These are phyloP conservation scores for Lagocephalus sceleratus DNA, from an alignment of 2,797 vertebrate genomes.

Conservation along the genomic window DNA sequence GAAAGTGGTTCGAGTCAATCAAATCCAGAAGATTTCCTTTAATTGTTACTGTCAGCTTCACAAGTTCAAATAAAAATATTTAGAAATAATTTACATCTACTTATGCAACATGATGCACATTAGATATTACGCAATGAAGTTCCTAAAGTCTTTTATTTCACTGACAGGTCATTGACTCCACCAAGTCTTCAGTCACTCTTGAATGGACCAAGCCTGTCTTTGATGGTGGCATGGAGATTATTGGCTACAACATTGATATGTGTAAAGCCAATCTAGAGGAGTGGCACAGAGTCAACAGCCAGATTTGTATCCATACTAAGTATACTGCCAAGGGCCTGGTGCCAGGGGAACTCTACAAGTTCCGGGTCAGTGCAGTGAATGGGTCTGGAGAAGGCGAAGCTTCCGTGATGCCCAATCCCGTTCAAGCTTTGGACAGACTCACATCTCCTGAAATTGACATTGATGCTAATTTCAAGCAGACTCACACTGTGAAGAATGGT, in stretches of 20 bases:
- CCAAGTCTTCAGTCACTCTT: conserved; percentile 90
- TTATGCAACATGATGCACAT: too few species aligned
- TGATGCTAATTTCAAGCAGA: conserved; percentile 95
- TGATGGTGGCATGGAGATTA: conserved; percentile 94
- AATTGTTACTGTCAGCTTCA: background rate
- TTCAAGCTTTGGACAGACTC: conserved; percentile 90
- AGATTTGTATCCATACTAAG: conserved; percentile 88
- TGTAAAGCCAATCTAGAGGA: conserved; percentile 95
- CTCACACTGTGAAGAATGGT: conserved; percentile 92
- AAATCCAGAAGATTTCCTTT: background rate
- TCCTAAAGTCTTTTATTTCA: conserved; percentile 6
- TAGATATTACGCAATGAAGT: background rate
- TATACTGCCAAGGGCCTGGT: conserved; percentile 87
- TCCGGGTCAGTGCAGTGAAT: conserved; percentile 94
- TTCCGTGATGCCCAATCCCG: conserved; percentile 81
- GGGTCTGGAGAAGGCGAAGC: conserved; percentile 90
- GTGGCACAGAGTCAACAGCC: conserved; percentile 93
- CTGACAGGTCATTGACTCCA: conserved; percentile 80
- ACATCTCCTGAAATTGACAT: conserved; percentile 95
- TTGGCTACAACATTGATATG: conserved; percentile 98
- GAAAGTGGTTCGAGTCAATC: background rate
- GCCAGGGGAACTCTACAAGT: conserved; percentile 93
- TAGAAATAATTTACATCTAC: too few species aligned
- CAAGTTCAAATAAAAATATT: background rate
- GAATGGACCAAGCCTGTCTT: conserved; percentile 97